A percentile compares a stretch with the other conserved stretches of the same genome.
These are phyloP conservation scores for Heliconius hewitsoni DNA, from an alignment of 1,140 invertebrate species.

Conservation along the genomic window DNA sequence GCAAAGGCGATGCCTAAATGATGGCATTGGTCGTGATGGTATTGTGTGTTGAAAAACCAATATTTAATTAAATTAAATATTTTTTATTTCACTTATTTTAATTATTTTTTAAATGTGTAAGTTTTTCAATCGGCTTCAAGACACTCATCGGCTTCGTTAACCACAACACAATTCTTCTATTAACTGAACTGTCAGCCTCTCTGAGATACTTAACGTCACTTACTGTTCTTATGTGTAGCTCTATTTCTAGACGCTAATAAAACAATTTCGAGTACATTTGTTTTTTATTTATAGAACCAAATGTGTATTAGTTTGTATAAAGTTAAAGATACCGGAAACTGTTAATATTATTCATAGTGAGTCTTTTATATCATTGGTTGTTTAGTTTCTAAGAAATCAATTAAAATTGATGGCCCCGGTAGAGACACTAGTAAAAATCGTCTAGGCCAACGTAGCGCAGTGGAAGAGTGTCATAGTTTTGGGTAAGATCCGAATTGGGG, in stretches of 20 bases:
- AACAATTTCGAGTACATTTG: background rate
- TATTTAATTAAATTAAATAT: too few species aligned
- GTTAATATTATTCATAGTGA: too few species aligned
- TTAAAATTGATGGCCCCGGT: too few species aligned
- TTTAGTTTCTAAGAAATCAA: too few species aligned
- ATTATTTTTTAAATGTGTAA: background rate
- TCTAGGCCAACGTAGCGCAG: too few species aligned
- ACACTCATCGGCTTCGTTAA: background rate
- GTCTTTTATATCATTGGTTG: too few species aligned
- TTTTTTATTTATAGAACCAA: background rate
- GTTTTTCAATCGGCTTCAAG: background rate
- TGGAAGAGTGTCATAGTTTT: too few species aligned
- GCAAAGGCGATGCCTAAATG: too few species aligned
- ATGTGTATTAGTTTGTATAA: background rate
- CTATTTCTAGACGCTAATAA: background rate
- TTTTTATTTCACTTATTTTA: background rate
- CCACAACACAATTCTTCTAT: slow-evolving; percentile 7
- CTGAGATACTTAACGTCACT: slow-evolving; percentile 4
- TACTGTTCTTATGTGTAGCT: background rate
- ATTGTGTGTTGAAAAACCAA: too few species aligned
- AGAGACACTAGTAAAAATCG: too few species aligned
- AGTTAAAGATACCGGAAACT: background rate
- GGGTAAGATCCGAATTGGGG: too few species aligned
- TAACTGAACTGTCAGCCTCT: background rate
- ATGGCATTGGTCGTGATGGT: too few species aligned